Percentiles rank a stretch among this genome's conserved stretches.
These are phyloP conservation scores for Neoitamus cyanurus DNA, from an alignment of 2,888 invertebrate species.

Conservation along the genomic window DNA sequence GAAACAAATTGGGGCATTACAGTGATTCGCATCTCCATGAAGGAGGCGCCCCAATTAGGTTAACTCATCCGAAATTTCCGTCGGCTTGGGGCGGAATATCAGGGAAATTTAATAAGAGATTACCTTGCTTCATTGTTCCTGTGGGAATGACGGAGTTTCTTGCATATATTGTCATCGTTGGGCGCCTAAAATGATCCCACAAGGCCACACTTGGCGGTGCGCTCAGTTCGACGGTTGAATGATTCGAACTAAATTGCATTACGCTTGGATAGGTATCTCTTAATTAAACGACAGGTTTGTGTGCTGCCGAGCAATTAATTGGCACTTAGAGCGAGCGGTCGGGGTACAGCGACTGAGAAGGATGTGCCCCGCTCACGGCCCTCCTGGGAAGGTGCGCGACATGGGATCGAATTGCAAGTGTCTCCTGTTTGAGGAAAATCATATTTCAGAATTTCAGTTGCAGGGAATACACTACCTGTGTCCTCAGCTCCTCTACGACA, in stretches of 20 bases:
- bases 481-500: slow-evolving; percentile 79
- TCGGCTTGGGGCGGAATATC: not conserved
- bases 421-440: not conserved
- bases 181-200: not conserved
- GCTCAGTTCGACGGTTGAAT: not conserved
- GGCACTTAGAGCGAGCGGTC: slow-evolving; percentile 18
- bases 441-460: not conserved
- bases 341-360: not conserved
- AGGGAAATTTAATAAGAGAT: slow-evolving; percentile 36
- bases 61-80: not conserved
- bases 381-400: not conserved
- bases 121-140: slow-evolving; percentile 10
- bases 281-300: slow-evolving; percentile 40
- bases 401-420: not conserved
- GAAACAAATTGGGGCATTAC: slow-evolving; percentile 7
- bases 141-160: not conserved
- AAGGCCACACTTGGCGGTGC: not conserved
- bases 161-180: not conserved
- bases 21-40: slow-evolving; percentile 2
- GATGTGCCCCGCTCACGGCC: too few relatives aligned
- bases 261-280: slow-evolving; percentile 27
- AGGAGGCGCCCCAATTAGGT: slow-evolving; percentile 6
- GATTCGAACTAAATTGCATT: slow-evolving; percentile 33
- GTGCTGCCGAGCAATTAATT: slow-evolving; percentile 36
- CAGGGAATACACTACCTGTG: slow-evolving; percentile 70